Percentiles rank a stretch among this genome's conserved stretches.
phyloP scores from a whole-genome alignment of 2,113 vertebrate genomes.

The Pachyramphus minor region DNA sequence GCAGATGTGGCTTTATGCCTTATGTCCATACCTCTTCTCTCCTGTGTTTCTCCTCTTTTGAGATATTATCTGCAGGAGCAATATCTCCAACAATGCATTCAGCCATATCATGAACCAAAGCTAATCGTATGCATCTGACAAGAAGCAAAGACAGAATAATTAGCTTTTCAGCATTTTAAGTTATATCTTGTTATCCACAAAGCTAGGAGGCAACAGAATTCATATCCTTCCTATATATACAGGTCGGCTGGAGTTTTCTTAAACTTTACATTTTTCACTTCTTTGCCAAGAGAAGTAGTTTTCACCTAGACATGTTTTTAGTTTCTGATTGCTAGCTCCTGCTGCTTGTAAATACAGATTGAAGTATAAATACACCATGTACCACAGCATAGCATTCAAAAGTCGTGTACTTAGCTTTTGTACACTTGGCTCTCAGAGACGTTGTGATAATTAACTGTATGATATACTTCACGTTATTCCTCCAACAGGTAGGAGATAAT shows the following conservation, averaged over 20 bases:
- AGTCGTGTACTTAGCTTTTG: neutral
- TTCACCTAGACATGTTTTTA: neutral
- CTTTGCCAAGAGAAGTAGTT: neutral
- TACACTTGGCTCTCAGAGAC: neutral
- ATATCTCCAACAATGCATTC: conserved; percentile 99
- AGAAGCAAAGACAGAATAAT: conserved; percentile 23
- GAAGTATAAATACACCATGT: neutral
- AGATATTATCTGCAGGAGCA: conserved; percentile 92
- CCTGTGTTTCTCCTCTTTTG: conserved; percentile 92
- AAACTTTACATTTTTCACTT: neutral
- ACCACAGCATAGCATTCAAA: neutral
- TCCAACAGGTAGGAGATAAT: neutral
- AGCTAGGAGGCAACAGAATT: neutral
- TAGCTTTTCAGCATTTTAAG: neutral
- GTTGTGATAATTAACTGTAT: neutral
- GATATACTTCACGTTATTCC: neutral
- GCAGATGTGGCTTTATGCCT: neutral
- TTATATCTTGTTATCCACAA: neutral
- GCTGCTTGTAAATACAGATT: neutral
- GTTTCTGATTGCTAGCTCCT: neutral
- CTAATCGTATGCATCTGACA: conserved; percentile 88
- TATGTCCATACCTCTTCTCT: conserved; percentile 81
- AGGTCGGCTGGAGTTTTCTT: neutral
- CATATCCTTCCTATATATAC: neutral
- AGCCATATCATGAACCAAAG: conserved; percentile 96